Conservation (phyloP, 1,140 invertebrate species). For the Idris sp. region DNA sequence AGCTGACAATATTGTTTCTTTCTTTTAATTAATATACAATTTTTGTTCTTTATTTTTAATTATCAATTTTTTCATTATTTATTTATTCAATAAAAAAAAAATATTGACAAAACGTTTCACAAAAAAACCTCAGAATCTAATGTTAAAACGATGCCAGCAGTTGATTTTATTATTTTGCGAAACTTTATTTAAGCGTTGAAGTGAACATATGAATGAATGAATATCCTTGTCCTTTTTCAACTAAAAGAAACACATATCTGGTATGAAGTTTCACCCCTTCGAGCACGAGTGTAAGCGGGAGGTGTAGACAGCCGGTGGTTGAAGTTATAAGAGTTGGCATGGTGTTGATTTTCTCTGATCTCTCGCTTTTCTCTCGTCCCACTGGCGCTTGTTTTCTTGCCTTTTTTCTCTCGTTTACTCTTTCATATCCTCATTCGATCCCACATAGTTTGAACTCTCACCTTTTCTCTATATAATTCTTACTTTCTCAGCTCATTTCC, state of each 20-base stretch:
- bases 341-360: constrained; percentile 73
- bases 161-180: constrained; percentile 22
- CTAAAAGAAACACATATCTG: constrained; percentile 69
- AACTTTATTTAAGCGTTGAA: constrained; percentile 41
- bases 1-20: no score
- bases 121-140: not conserved
- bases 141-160: not conserved
- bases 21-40: no score
- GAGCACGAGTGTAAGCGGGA: constrained; percentile 65
- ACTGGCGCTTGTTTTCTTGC: constrained; percentile 49
- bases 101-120: not conserved
- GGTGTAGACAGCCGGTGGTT: constrained; percentile 71
- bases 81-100: constrained; percentile 1
- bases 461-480: constrained; percentile 53
- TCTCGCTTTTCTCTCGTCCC: constrained; percentile 54
- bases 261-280: constrained; percentile 68
- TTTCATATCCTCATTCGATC: constrained; percentile 49
- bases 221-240: constrained; percentile 72
- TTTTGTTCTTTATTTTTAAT: no score
- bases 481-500: constrained; percentile 57
- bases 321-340: constrained; percentile 75
- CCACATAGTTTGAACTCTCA: constrained; percentile 33
- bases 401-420: constrained; percentile 54
- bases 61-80: no score
- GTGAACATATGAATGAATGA: constrained; percentile 70